phyloP scores from a whole-genome alignment of 92 coral and sea anemone genomes.

The Porites divaricata region DNA sequence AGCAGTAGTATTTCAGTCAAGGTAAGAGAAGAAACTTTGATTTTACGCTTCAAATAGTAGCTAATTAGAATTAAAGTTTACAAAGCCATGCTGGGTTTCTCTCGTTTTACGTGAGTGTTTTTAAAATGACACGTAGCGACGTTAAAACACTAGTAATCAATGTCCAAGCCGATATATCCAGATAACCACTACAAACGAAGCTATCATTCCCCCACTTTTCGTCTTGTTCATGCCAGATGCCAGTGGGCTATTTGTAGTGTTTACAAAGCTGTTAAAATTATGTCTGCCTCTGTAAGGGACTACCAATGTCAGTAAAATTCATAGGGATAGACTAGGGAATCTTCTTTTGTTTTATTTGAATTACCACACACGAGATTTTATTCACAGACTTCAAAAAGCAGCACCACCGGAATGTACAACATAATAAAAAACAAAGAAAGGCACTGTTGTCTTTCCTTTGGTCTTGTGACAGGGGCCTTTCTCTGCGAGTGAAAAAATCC shows the following conservation, averaged over 20 bases:
- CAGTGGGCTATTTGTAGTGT: background rate
- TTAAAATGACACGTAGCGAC: background rate
- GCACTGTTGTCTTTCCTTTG: background rate
- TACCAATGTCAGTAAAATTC: background rate
- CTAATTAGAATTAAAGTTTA: conserved; percentile 1
- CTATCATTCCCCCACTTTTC: too few relatives aligned
- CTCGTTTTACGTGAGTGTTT: background rate
- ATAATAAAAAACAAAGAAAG: background rate
- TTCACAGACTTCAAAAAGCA: background rate
- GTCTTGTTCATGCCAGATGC: too few relatives aligned
- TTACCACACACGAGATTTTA: background rate
- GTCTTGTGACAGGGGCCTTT: too few relatives aligned
- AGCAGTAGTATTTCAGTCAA: background rate
- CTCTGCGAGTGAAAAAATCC: too few relatives aligned
- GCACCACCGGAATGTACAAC: background rate
- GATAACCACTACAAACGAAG: too few relatives aligned
- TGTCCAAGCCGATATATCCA: background rate
- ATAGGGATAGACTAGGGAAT: background rate
- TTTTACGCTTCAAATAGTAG: conserved; percentile 6
- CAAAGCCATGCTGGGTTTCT: background rate
- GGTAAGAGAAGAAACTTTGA: background rate
- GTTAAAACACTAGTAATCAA: background rate
- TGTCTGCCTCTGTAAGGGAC: background rate
- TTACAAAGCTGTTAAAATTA: background rate
- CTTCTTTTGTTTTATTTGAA: background rate